A percentile compares a stretch with the other conserved stretches of the same genome.
phyloP scores from a whole-genome alignment of 2,797 vertebrate species.

The Smutsia temminckii region DNA sequence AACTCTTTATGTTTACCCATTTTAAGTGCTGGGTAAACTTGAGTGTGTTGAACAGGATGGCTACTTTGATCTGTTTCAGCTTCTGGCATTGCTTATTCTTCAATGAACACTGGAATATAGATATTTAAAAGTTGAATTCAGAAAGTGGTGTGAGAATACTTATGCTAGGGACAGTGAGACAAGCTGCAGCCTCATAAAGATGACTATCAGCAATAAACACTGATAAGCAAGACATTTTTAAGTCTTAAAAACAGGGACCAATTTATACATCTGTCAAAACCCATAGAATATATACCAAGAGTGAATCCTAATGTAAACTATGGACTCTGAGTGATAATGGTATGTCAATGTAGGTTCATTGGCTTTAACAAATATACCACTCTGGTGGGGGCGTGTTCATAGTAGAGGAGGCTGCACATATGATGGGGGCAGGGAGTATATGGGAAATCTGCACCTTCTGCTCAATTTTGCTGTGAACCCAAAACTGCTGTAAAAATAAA shows the following conservation, averaged over 20 bases:
- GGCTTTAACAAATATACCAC: not conserved
- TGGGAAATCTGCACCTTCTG: not conserved
- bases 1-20: not conserved
- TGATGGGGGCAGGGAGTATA: not conserved
- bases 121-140: constrained; percentile 48
- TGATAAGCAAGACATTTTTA: not conserved
- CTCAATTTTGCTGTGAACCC: constrained; percentile 38
- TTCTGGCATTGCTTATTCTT: constrained; percentile 4
- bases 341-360: not conserved
- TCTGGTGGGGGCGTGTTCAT: not conserved
- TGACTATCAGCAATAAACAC: constrained; percentile 28
- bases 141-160: constrained; percentile 31
- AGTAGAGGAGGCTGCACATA: not conserved
- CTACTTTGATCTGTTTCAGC: constrained; percentile 46
- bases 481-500: constrained; percentile 45
- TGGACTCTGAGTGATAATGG: not conserved
- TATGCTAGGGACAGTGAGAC: not conserved
- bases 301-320: not conserved
- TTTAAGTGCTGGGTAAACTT: not conserved
- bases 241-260: constrained; percentile 22
- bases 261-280: constrained; percentile 22
- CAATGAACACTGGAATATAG: not conserved
- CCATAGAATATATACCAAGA: constrained; percentile 2
- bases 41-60: not conserved
- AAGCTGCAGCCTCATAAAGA: constrained; percentile 23